A percentile compares a stretch with the other conserved stretches of the same genome.
These are phyloP conservation scores for Galerucella calmariensis DNA, from an alignment of 2,888 invertebrate species.

Conservation along the genomic window DNA sequence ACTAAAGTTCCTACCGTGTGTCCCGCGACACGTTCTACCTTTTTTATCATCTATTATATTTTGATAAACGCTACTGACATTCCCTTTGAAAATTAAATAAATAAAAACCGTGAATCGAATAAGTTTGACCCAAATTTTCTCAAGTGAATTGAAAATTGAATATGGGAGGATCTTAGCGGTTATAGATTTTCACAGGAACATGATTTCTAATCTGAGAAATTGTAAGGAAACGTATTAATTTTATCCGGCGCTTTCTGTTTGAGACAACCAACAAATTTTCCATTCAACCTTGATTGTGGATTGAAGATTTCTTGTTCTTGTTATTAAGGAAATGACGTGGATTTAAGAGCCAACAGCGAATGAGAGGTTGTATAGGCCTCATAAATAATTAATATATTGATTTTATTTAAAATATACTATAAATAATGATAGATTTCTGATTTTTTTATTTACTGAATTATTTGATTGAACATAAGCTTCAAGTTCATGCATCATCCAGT, in stretches of 20 bases:
- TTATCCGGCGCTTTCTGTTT: conserved; percentile 36
- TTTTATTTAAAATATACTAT: not conserved
- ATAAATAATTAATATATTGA: conserved; percentile 12
- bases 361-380: not conserved
- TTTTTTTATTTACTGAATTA: too few species aligned
- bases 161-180: conserved; percentile 30
- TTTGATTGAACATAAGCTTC: too few species aligned
- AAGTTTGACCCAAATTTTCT: conserved; percentile 26
- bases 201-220: conserved; percentile 36
- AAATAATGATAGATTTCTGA: not conserved
- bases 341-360: conserved; percentile 1
- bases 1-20: too few species aligned
- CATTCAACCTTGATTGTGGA: conserved; percentile 31
- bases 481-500: too few species aligned
- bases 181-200: conserved; percentile 36
- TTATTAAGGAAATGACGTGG: not conserved
- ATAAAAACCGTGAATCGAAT: not conserved
- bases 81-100: not conserved
- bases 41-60: too few species aligned
- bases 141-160: conserved; percentile 25
- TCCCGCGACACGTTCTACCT: too few species aligned
- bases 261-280: conserved; percentile 41
- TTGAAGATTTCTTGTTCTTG: conserved; percentile 35
- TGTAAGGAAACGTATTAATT: conserved; percentile 42
- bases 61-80: not conserved